Conservation (phyloP, 2,888 invertebrate species). For the Tineola bisselliella region DNA sequence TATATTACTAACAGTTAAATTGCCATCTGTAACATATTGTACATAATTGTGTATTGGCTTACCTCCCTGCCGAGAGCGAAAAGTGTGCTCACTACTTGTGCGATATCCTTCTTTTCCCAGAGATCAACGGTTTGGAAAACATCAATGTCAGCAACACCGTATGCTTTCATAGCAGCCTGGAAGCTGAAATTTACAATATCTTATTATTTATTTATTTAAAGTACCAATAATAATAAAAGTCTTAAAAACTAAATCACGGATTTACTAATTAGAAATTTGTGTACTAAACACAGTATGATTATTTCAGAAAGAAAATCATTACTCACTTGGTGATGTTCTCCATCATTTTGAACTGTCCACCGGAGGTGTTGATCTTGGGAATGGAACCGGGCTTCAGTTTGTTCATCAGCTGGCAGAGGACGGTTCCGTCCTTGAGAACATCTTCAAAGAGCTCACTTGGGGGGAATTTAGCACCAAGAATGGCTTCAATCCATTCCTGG, state of each 20-base stretch:
- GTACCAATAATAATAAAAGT: too few relatives aligned
- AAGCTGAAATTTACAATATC: conserved; percentile 60
- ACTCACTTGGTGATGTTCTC: conserved; percentile 96
- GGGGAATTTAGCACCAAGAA: conserved; percentile 90
- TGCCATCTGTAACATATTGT: background rate
- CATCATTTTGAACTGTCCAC: conserved; percentile 99
- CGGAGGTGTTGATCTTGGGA: conserved; percentile 89
- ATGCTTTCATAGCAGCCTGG: conserved; percentile 84
- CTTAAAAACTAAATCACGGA: too few relatives aligned
- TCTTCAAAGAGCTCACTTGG: conserved; percentile 85
- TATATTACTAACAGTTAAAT: background rate
- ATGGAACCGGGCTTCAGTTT: conserved; percentile 89
- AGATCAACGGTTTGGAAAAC: conserved; percentile 97
- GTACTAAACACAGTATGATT: too few relatives aligned
- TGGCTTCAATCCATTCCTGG: conserved; percentile 90
- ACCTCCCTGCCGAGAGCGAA: conserved; percentile 88
- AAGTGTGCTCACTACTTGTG: conserved; percentile 84
- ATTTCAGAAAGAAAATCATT: background rate
- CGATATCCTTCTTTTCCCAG: conserved; percentile 93
- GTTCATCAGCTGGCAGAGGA: conserved; percentile 95
- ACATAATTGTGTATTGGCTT: conserved; percentile 26
- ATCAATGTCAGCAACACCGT: conserved; percentile 91
- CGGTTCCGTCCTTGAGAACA: conserved; percentile 88
- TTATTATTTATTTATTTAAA: background rate
- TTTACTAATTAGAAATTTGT: too few relatives aligned